These are phyloP conservation scores for Sanderia malayensis DNA, from an alignment of 30 jellyfish, hydroid and myxozoan genomes.

Conservation along the genomic window DNA sequence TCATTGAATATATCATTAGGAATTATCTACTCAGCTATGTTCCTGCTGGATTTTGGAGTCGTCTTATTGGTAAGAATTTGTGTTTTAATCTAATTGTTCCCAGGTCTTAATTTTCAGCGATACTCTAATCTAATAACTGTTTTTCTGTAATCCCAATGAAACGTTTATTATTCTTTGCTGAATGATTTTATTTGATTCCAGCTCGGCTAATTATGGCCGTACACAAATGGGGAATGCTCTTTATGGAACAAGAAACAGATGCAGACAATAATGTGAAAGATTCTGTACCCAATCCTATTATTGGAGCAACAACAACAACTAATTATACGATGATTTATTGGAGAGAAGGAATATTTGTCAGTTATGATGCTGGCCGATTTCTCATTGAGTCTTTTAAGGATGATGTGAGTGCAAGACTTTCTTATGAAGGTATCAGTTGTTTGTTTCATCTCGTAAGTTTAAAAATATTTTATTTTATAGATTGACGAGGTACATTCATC, in stretches of 20 bases:
- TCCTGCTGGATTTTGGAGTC: constrained; percentile 97
- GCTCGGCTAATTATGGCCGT: constrained; percentile 90
- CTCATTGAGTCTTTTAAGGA: constrained; percentile 73
- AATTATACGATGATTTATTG: constrained; percentile 60
- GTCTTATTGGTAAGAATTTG: constrained; percentile 88
- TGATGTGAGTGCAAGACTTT: constrained; percentile 18
- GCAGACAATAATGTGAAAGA: constrained; percentile 10
- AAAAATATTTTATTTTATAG: not conserved
- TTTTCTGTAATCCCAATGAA: no score
- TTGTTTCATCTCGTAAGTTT: not conserved
- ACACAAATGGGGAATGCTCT: constrained; percentile 83
- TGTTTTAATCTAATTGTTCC: no score
- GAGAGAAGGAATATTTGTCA: constrained; percentile 91
- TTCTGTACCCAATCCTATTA: not conserved
- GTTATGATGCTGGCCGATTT: constrained; percentile 60
- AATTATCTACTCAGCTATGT: constrained; percentile 74
- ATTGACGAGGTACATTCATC: not conserved
- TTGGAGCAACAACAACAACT: constrained; percentile 11
- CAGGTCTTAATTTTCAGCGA: no score
- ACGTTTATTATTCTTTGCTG: not conserved
- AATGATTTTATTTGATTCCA: constrained; percentile 5
- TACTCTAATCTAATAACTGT: no score
- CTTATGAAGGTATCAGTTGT: not conserved
- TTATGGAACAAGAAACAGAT: constrained; percentile 36
- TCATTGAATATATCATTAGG: constrained; percentile 45